These are phyloP conservation scores for Podarcis siculus DNA, from an alignment of 2,797 vertebrate species.

Conservation along the genomic window DNA sequence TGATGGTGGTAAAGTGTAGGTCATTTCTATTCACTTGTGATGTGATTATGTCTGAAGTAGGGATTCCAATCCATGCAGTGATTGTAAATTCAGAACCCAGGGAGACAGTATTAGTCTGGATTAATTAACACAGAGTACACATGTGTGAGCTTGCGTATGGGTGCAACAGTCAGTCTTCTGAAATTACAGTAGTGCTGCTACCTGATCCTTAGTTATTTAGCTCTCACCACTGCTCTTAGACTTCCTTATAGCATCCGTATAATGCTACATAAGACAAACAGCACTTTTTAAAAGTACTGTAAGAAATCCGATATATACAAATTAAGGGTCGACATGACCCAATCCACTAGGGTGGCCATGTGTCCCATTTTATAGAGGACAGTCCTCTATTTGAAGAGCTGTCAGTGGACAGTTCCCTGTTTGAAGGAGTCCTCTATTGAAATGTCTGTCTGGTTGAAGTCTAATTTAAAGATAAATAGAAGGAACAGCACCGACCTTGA, in stretches of 20 bases:
- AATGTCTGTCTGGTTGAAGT: too few relatives aligned
- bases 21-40: not conserved
- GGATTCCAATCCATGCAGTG: not conserved
- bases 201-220: not conserved
- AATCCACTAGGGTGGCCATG: too few relatives aligned
- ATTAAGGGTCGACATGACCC: not conserved
- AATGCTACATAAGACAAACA: not conserved
- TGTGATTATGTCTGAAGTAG: not conserved
- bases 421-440: too few relatives aligned
- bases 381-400: too few relatives aligned
- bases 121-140: not conserved
- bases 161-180: constrained; percentile 33
- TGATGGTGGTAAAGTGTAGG: too few relatives aligned
- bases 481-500: too few relatives aligned
- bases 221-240: not conserved
- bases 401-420: too few relatives aligned
- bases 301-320: not conserved
- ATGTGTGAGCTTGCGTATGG: not conserved
- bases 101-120: not conserved
- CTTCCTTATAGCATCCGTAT: not conserved
- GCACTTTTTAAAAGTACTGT: not conserved
- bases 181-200: not conserved
- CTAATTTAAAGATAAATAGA: too few relatives aligned
- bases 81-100: not conserved
- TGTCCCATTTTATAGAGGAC: too few relatives aligned